Conservation (phyloP, 2,888 invertebrate genomes). For the Chalcis sispes region DNA sequence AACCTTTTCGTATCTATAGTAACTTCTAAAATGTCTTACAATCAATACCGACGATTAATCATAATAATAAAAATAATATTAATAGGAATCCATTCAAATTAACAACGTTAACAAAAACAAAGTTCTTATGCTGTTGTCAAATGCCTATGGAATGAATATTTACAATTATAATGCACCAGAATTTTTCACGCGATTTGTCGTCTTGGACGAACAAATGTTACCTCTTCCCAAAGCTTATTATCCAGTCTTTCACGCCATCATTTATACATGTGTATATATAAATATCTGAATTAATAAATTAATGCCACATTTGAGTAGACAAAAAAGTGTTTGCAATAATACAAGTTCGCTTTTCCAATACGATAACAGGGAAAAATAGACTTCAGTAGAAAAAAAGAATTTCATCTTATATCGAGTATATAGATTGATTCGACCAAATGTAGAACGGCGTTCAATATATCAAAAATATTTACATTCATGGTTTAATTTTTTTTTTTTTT, state of each 20-base stretch:
- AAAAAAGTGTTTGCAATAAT: slow-evolving; percentile 36
- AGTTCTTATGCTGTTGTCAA: slow-evolving; percentile 53
- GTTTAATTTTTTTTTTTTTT: slow-evolving; percentile 26
- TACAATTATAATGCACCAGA: slow-evolving; percentile 55
- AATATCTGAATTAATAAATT: slow-evolving; percentile 52
- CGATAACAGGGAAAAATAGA: slow-evolving; percentile 33
- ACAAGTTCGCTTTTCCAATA: slow-evolving; percentile 32
- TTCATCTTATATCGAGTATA: slow-evolving; percentile 15
- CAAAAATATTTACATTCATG: slow-evolving; percentile 55
- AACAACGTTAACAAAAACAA: slow-evolving; percentile 44
- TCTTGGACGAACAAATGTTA: slow-evolving; percentile 44
- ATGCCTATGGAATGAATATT: slow-evolving; percentile 59
- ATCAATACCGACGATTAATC: slow-evolving; percentile 33
- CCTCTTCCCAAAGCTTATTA: slow-evolving; percentile 14
- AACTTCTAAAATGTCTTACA: slow-evolving; percentile 40
- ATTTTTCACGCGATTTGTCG: slow-evolving; percentile 32
- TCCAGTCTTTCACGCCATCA: slow-evolving; percentile 45
- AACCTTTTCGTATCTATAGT: slow-evolving; percentile 40
- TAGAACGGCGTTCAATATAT: slow-evolving; percentile 46
- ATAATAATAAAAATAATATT: slow-evolving; percentile 42
- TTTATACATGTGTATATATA: slow-evolving; percentile 52
- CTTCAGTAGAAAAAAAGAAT: slow-evolving; percentile 24
- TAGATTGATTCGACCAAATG: slow-evolving; percentile 50
- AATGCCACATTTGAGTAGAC: slow-evolving; percentile 51
- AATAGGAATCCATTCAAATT: slow-evolving; percentile 53